These are phyloP conservation scores for Agrochola macilenta DNA, from an alignment of 2,888 invertebrate species.

Conservation along the genomic window DNA sequence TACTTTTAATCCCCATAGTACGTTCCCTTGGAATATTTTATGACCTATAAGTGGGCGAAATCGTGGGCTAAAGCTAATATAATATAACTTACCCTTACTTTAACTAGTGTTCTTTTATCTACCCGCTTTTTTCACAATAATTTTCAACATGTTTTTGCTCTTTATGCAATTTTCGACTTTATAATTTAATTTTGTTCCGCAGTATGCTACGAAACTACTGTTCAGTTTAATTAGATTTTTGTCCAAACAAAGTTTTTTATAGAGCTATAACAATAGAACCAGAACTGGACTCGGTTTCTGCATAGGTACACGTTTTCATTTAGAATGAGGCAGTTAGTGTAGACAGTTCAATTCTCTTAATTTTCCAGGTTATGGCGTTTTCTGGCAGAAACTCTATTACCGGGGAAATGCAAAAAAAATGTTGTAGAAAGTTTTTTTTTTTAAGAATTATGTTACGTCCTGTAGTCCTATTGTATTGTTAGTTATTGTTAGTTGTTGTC, in stretches of 20 bases:
- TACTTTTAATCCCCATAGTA: too few relatives aligned
- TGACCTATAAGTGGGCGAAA: too few relatives aligned
- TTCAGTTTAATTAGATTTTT: conserved; percentile 14
- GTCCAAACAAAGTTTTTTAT: background rate
- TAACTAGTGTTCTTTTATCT: background rate
- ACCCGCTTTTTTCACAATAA: background rate
- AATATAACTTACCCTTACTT: too few relatives aligned
- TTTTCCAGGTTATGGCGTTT: background rate
- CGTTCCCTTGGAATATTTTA: too few relatives aligned
- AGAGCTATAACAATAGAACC: conserved; percentile 5
- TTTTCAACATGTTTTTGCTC: background rate
- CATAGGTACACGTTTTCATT: background rate
- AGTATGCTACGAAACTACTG: background rate
- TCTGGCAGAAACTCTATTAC: background rate
- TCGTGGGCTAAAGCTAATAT: too few relatives aligned
- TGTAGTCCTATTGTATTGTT: too few relatives aligned
- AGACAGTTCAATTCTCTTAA: background rate
- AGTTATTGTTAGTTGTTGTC: too few relatives aligned
- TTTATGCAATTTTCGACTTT: background rate
- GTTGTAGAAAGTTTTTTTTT: too few relatives aligned
- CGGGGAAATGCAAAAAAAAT: background rate
- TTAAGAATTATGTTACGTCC: background rate
- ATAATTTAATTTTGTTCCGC: background rate
- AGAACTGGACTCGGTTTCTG: background rate
- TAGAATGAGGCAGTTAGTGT: background rate